Conservation (phyloP, 2,888 invertebrate species). For the Cryptocheilus praepositus region DNA sequence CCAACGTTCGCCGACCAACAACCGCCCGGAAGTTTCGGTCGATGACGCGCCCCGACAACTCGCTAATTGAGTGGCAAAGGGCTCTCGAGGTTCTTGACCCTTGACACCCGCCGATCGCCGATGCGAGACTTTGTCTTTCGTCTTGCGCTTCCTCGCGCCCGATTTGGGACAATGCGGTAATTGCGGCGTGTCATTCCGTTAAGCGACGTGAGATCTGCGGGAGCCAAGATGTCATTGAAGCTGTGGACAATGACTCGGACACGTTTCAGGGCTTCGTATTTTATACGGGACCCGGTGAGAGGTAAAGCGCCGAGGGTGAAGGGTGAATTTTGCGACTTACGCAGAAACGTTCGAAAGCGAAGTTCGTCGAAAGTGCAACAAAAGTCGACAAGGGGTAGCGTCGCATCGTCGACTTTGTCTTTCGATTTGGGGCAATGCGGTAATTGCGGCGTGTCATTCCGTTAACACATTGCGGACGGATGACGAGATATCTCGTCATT, state of each 20-base stretch:
- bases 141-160: not conserved
- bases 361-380: not conserved
- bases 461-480: too few relatives aligned
- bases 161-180: not conserved
- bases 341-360: too few relatives aligned
- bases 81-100: slow-evolving; percentile 44
- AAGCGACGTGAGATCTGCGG: not conserved
- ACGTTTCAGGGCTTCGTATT: too few relatives aligned
- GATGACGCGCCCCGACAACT: slow-evolving; percentile 42
- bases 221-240: too few relatives aligned
- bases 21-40: slow-evolving; percentile 49
- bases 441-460: not conserved
- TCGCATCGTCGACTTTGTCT: too few relatives aligned
- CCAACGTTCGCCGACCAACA: slow-evolving; percentile 4
- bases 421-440: not conserved
- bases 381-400: slow-evolving; percentile 5
- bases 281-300: too few relatives aligned
- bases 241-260: too few relatives aligned
- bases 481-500: too few relatives aligned
- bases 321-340: not conserved
- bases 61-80: slow-evolving; percentile 49
- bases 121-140: not conserved
- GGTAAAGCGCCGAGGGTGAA: not conserved
- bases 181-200: not conserved
- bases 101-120: slow-evolving; percentile 21